phyloP scores from a whole-genome alignment of 2,888 invertebrate species.

The Bhutanitis thaidina region DNA sequence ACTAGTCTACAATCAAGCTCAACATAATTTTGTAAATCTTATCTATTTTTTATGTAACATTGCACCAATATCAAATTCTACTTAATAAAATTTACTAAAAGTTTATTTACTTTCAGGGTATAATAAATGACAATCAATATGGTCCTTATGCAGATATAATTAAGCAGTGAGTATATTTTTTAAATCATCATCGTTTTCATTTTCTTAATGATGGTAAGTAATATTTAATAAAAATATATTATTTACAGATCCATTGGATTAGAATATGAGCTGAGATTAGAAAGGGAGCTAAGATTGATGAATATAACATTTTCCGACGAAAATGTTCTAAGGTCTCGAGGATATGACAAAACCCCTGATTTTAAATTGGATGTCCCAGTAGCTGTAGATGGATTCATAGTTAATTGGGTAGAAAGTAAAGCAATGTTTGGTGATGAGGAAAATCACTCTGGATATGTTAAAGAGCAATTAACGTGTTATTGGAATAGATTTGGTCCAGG shows the following conservation, averaged over 20 bases:
- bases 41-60: too few relatives aligned
- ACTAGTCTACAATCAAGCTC: too few relatives aligned
- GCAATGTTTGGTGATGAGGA: constrained; percentile 94
- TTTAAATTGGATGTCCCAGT: constrained; percentile 94
- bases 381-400: constrained; percentile 89
- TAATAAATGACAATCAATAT: constrained; percentile 90
- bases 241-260: constrained; percentile 85
- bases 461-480: constrained; percentile 92
- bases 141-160: constrained; percentile 90
- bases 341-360: constrained; percentile 97
- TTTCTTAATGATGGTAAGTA: too few relatives aligned
- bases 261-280: constrained; percentile 90
- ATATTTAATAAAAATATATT: not conserved
- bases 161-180: constrained; percentile 81
- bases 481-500: constrained; percentile 97
- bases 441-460: constrained; percentile 88
- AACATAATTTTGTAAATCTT: too few relatives aligned
- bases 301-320: constrained; percentile 83
- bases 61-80: too few relatives aligned
- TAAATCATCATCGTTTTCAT: too few relatives aligned
- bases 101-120: constrained; percentile 79
- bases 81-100: too few relatives aligned
- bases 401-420: constrained; percentile 98
- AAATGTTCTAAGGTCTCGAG: constrained; percentile 87
- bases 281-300: constrained; percentile 77